phyloP scores from a whole-genome alignment of 1,140 invertebrate genomes.

The Drosophila lacertosa region DNA sequence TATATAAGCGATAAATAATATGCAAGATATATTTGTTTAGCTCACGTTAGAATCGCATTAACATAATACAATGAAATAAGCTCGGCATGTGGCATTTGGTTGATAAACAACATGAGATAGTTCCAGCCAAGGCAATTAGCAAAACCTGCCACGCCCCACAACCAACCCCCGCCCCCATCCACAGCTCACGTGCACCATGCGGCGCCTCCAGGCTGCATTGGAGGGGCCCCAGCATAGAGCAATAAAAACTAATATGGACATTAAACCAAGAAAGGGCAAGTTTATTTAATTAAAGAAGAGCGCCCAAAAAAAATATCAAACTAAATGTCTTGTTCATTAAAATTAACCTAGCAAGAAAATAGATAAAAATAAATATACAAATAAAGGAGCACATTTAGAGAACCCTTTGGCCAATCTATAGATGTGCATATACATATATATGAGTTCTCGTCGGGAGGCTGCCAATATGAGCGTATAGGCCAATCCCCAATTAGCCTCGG shows the following conservation, averaged over 20 bases:
- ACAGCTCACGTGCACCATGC: background rate
- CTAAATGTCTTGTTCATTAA: constrained; percentile 65
- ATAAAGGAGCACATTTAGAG: constrained; percentile 37
- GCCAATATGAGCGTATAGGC: constrained; percentile 30
- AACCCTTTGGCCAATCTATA: constrained; percentile 57
- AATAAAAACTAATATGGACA: constrained; percentile 70
- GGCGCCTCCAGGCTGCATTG: constrained; percentile 5
- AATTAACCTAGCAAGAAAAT: constrained; percentile 73
- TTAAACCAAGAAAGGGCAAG: constrained; percentile 57
- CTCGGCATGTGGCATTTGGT: constrained; percentile 36
- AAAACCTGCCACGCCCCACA: constrained; percentile 18
- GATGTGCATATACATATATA: background rate
- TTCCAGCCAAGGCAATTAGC: constrained; percentile 71
- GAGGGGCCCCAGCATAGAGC: constrained; percentile 54
- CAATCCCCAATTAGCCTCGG: constrained; percentile 62
- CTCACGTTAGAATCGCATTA: constrained; percentile 76
- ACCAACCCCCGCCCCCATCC: background rate
- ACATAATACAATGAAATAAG: constrained; percentile 53
- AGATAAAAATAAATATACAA: constrained; percentile 61
- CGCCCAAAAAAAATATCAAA: constrained; percentile 59
- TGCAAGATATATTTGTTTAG: constrained; percentile 64
- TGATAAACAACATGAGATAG: constrained; percentile 60
- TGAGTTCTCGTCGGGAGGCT: background rate
- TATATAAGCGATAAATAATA: constrained; percentile 61
- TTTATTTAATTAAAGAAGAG: constrained; percentile 73